Base-by-base conservation (phyloP, 2,797 vertebrate species). In the Sarcophilus harrisii region DNA sequence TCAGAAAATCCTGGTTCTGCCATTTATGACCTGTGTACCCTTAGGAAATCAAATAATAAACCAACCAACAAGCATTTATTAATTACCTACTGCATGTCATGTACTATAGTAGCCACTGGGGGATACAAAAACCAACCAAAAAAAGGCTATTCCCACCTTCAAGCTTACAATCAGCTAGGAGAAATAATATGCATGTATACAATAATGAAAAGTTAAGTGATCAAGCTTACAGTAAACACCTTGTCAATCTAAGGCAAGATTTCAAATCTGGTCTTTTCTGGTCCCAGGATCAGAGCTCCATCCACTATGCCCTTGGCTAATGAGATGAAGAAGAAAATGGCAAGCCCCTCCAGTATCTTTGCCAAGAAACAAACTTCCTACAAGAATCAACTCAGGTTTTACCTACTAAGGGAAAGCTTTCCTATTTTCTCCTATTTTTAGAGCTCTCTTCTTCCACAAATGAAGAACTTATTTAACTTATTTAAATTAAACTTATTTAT, bases 101-200 rank as follows among this genome's bases (percentile, higher is more conserved):
- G 92, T 89, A 59, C 81, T 92, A 45, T 3, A 27, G 38, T 24
- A 45, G 38, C 21, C 21, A 81, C 27, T 45, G 38, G n/a, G 9
- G 62, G 92, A 52, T 58, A 13, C 38, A 54, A 59, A 91, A 52
- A 59, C 66, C 29, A 4, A 57, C 94, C 62, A 32, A 1, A 92
- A 90, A 38, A 60, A 87, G 38, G 5, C 6, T n/a, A 89, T 66
- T 93, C 96, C 91, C 92, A 55, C 89, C 14, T 94, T 95, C 62
- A 21, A 54, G 52, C 27, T 10, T 52, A 14, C 27, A 55, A 24
- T 60, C 93, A 38, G 30, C 30, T 24, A 1, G 45, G 59, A 45
- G 16, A 92, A 90, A 90, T 57, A 73, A 94, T 5, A 81, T 45
- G 38, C 5, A 9, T 30, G 27, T 4, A 45, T 27, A 45, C 2